Evolutionary conservation across 2,113 vertebrate species (phyloP).

Genomic region (Panurus biarmicus): DNA sequence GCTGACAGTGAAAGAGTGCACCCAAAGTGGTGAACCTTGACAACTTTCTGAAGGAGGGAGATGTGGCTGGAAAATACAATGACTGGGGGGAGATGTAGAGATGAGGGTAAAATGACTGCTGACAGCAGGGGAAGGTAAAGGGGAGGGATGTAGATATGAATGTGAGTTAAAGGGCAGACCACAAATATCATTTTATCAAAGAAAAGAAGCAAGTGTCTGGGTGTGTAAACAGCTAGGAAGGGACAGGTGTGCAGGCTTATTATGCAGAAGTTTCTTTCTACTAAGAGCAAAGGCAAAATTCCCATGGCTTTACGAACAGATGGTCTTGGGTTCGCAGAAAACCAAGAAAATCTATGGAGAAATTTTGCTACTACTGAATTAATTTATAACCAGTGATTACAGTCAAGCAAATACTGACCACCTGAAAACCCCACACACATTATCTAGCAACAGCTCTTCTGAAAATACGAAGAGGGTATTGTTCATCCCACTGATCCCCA

Average conservation of each 20-base stretch:
- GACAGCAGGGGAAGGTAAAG: not conserved
- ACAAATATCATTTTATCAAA: not conserved
- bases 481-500: fast-evolving
- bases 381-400: not conserved
- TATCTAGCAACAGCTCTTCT: not conserved
- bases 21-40: not conserved
- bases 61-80: not conserved
- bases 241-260: not conserved
- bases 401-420: not conserved
- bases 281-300: not conserved
- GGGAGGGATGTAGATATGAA: not conserved
- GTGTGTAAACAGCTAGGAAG: not conserved
- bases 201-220: not conserved
- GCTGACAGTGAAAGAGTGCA: not conserved
- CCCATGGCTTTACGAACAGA: not conserved
- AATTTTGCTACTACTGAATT: not conserved
- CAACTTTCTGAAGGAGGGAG: not conserved
- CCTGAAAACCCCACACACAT: not conserved
- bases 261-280: not conserved
- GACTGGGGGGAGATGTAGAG: not conserved
- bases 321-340: not conserved
- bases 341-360: not conserved
- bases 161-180: not conserved
- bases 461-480: not conserved
- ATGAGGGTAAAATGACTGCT: not conserved